Evolutionary conservation across 2,113 vertebrate species (phyloP).

Genomic region (Hirundichthys speculiger): DNA sequence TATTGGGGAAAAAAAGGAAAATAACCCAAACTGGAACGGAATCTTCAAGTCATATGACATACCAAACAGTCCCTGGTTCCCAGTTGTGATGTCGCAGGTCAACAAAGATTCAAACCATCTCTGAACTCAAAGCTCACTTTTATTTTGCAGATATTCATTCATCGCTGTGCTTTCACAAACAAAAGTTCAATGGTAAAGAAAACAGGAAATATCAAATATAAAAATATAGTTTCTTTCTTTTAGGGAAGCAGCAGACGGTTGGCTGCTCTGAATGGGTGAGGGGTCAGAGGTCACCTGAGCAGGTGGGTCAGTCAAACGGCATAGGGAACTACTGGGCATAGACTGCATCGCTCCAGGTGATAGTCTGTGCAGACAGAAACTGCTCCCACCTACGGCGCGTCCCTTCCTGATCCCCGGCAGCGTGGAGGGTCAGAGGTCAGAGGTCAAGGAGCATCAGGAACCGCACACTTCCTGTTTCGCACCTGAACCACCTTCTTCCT

Average conservation of each 20-base stretch:
- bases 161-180: conserved; percentile 23
- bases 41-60: too few species aligned
- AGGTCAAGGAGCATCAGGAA: conserved; percentile 33
- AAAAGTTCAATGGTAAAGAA: background rate
- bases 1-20: too few species aligned
- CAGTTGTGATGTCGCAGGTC: too few species aligned
- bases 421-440: background rate
- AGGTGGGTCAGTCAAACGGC: background rate
- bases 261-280: background rate
- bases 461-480: conserved; percentile 70
- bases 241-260: conserved; percentile 7
- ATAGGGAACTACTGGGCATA: background rate
- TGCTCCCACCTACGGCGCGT: too few species aligned
- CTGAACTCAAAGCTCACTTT: conserved; percentile 11
- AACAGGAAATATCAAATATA: conserved; percentile 24
- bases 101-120: background rate
- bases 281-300: conserved; percentile 25
- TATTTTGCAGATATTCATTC: conserved; percentile 22
- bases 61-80: too few species aligned
- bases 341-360: conserved; percentile 6
- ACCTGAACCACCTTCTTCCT: conserved; percentile 81
- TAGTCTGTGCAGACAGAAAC: background rate
- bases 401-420: too few species aligned
- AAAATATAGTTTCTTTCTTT: conserved; percentile 44
- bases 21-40: too few species aligned